Evolutionary conservation across 1,140 invertebrate species (phyloP).

Genomic region (Lordiphosa clarofinis): DNA sequence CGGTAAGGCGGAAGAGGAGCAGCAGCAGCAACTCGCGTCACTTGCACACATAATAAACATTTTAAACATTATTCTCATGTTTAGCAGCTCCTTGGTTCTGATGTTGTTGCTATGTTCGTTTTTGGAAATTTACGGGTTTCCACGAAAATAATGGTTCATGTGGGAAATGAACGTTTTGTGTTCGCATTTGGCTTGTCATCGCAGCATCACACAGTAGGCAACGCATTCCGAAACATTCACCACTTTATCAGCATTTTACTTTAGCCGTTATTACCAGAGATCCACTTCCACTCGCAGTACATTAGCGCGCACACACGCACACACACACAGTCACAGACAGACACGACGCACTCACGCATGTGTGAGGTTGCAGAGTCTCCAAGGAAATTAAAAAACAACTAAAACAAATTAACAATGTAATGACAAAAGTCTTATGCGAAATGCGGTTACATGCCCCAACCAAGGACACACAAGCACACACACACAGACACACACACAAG

Average conservation of each 20-base stretch:
- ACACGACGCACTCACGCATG: slow-evolving; percentile 32
- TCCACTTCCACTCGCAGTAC: slow-evolving; percentile 35
- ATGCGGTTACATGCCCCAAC: slow-evolving; percentile 25
- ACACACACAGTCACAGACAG: slow-evolving; percentile 12
- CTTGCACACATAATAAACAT: slow-evolving; percentile 77
- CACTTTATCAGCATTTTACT: slow-evolving; percentile 77
- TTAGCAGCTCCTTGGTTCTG: slow-evolving; percentile 68
- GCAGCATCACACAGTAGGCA: slow-evolving; percentile 51
- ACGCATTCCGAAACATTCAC: slow-evolving; percentile 61
- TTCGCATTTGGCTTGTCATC: slow-evolving; percentile 74
- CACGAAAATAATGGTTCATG: slow-evolving; percentile 73
- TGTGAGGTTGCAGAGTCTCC: slow-evolving; percentile 66
- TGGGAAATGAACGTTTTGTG: slow-evolving; percentile 78
- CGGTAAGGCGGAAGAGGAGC: slow-evolving; percentile 5
- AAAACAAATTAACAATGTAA: slow-evolving; percentile 78
- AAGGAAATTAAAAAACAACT: slow-evolving; percentile 78
- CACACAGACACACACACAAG: not conserved
- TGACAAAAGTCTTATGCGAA: slow-evolving; percentile 66
- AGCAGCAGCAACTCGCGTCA: slow-evolving; percentile 46
- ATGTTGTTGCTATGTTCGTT: slow-evolving; percentile 49
- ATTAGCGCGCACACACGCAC: slow-evolving; percentile 41
- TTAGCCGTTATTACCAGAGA: slow-evolving; percentile 68
- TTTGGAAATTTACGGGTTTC: slow-evolving; percentile 71
- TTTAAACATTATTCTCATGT: slow-evolving; percentile 78
- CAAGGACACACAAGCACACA: slow-evolving; percentile 7